These are phyloP conservation scores for Merodon equestris DNA, from an alignment of 2,888 invertebrate species.

Conservation along the genomic window DNA sequence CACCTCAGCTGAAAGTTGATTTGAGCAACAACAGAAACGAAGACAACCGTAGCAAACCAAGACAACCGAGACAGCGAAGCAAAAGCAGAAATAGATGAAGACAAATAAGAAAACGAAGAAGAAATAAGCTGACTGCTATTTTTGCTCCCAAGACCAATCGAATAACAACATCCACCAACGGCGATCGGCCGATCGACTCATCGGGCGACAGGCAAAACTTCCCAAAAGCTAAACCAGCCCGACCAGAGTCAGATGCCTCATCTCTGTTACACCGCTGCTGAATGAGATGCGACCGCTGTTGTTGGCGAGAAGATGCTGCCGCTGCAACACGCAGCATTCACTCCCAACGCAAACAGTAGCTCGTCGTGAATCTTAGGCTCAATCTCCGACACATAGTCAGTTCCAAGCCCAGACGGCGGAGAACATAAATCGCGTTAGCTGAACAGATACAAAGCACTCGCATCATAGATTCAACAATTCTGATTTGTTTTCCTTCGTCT, in stretches of 20 bases:
- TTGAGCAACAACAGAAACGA: conserved; percentile 47
- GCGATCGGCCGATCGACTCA: too few relatives aligned
- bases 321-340: conserved; percentile 27
- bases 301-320: conserved; percentile 5
- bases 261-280: conserved; percentile 13
- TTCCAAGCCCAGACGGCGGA: conserved; percentile 1
- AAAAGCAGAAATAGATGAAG: too few relatives aligned
- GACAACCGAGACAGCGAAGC: too few relatives aligned
- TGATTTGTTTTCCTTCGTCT: conserved; percentile 50
- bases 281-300: conserved; percentile 2
- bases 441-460: conserved; percentile 19
- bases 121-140: conserved; percentile 42
- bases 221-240: too few relatives aligned
- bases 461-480: conserved; percentile 29
- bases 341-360: conserved; percentile 18
- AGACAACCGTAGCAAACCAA: background rate
- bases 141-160: too few relatives aligned
- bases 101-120: conserved; percentile 15
- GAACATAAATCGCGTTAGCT: conserved; percentile 59
- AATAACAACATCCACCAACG: too few relatives aligned
- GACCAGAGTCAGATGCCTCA: too few relatives aligned
- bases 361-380: background rate
- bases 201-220: too few relatives aligned
- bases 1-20: conserved; percentile 46
- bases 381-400: too few relatives aligned